Percentiles rank a stretch among this genome's conserved stretches.
These are phyloP conservation scores for Taenioides sp. DNA, from an alignment of 2,797 vertebrate species.

Conservation along the genomic window DNA sequence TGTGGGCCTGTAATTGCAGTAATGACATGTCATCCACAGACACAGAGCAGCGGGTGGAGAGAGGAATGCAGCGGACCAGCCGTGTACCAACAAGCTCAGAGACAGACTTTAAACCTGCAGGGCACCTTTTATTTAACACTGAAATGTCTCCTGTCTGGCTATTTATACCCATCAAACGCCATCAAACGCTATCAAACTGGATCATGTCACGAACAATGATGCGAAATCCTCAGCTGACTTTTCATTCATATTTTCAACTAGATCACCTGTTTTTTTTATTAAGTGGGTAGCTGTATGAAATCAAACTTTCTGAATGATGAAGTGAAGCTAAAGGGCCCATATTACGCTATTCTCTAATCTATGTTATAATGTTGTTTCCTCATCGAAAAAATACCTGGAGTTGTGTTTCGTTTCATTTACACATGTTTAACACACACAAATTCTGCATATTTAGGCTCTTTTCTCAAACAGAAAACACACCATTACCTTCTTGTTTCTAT, in stretches of 20 bases:
- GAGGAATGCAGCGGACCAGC: conserved; percentile 65
- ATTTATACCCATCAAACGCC: conserved; percentile 8
- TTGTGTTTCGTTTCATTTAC: no score
- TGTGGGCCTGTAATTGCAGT: conserved; percentile 72
- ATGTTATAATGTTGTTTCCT: no score
- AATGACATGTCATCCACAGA: conserved; percentile 75
- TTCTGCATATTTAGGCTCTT: no score
- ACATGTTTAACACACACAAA: no score
- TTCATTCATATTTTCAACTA: neutral
- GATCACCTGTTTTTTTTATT: neutral
- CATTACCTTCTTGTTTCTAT: no score
- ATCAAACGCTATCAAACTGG: neutral
- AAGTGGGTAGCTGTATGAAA: neutral
- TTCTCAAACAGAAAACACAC: no score
- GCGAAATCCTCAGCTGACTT: no score
- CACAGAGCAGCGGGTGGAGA: conserved; percentile 60
- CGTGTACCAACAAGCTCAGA: conserved; percentile 60
- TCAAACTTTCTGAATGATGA: neutral
- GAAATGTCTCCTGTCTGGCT: conserved; percentile 21
- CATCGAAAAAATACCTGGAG: no score
- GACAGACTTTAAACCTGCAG: conserved; percentile 27
- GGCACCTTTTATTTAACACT: conserved; percentile 15
- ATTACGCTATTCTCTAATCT: no score
- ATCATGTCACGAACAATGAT: no score
- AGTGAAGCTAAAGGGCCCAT: neutral